Base-by-base conservation (phyloP, 2,888 invertebrate species). In the Sclerodermus sp. region DNA sequence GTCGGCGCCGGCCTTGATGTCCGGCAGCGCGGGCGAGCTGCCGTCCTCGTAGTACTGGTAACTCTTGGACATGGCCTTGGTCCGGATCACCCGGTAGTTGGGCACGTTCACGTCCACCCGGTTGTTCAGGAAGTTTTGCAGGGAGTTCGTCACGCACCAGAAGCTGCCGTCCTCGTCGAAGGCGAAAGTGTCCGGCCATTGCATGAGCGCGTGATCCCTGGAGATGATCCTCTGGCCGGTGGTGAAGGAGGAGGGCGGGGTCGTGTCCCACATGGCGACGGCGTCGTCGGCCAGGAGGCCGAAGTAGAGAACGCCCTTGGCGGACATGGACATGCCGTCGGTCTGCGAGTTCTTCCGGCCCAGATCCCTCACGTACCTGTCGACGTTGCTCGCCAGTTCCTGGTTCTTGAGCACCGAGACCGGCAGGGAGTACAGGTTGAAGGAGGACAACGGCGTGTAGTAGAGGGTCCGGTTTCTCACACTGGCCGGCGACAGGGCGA, bases 321-420 rank as follows among this genome's bases (percentile, higher is more conserved):
- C 83, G 61, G 89, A 88, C 87, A 89, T 88, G 53, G 85, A 83
- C 87, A 90, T 88, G 0, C 89, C 89, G 64, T 87, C 88, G 0
- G 86, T 85, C 73, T 88, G 87, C 0, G 88, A 88, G 0, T 81
- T 74, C 69, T 88, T 88, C 1, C 76, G 66, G 0, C 88, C 89
- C 36, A 87, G 74, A 55, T 86, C 84, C 6, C 76, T 80, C 0
- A 89, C 83, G 53, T 81, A 78, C 0, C 57, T 58, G 10, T 66
- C 64, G 3, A 74, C 61, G 40, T 71, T 60, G 4, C 78, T 76
- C 3, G 81, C 4, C 34, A 34, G 12, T 12, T 34, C 77, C 50
- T 84, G 83, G 58, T 84, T 83, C 47, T 82, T 83, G 15, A 90
- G 74, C 16, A 83, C 79, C 0, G 83, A 82, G 0, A 86, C 85